Evolutionary conservation across 2,113 vertebrate genomes (phyloP).

Genomic region (Caranx ignobilis): DNA sequence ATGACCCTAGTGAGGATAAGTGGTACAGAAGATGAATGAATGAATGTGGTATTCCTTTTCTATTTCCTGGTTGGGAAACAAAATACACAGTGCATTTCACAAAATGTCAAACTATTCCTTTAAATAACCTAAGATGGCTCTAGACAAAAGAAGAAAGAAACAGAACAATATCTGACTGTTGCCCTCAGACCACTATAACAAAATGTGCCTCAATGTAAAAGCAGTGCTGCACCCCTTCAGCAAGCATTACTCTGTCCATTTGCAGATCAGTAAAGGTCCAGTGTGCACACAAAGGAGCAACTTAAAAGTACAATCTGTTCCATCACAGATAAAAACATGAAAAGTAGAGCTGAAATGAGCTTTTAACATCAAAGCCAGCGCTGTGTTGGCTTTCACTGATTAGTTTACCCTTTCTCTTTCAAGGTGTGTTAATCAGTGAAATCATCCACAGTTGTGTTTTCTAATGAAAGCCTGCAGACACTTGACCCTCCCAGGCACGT

Average conservation of each 20-base stretch:
- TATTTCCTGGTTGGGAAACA: background rate
- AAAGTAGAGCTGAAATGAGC: constrained; percentile 21
- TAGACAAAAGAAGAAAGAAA: background rate
- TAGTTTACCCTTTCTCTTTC: constrained; percentile 39
- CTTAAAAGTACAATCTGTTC: constrained; percentile 3
- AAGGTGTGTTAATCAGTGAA: constrained; percentile 38
- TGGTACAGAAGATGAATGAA: too few relatives aligned
- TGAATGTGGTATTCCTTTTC: background rate
- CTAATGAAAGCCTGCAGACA: constrained; percentile 15
- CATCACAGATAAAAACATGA: background rate
- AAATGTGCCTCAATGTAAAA: constrained; percentile 18
- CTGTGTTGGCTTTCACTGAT: constrained; percentile 22
- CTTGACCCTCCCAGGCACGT: background rate
- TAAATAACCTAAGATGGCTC: background rate
- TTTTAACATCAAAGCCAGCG: background rate
- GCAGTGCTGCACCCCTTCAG: background rate
- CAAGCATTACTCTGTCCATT: constrained; percentile 21
- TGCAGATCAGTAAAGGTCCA: constrained; percentile 13
- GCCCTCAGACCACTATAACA: constrained; percentile 8
- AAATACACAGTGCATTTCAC: background rate
- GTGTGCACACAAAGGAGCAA: constrained; percentile 5
- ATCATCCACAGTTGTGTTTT: constrained; percentile 12
- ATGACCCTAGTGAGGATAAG: too few relatives aligned
- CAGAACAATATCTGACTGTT: background rate
- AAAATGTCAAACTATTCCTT: background rate